Conservation (phyloP, 2,888 invertebrate species). For the Ommatoiulus sabulosus region DNA sequence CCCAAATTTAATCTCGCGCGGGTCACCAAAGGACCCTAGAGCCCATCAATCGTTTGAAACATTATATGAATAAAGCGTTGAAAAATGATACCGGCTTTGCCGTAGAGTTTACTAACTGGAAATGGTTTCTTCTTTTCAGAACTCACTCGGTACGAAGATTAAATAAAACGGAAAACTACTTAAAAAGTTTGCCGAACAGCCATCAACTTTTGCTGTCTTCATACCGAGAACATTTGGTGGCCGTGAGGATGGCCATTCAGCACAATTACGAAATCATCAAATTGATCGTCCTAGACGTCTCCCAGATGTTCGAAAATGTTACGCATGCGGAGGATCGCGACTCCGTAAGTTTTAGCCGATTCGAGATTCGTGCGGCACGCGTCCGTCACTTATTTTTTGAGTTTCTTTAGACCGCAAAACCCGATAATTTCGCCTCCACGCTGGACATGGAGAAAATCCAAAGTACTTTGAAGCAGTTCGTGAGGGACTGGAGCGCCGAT, state of each 20-base stretch:
- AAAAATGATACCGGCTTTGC: background rate
- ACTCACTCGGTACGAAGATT: constrained; percentile 81
- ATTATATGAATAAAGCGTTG: background rate
- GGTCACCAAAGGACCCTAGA: no score
- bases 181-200: constrained; percentile 77
- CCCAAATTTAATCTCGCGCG: background rate
- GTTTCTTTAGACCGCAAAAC: background rate
- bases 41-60: background rate
- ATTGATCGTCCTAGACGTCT: constrained; percentile 81
- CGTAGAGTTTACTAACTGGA: background rate
- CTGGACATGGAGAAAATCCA: constrained; percentile 85
- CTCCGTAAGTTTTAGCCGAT: constrained; percentile 56
- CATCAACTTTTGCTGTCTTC: constrained; percentile 82
- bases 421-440: constrained; percentile 52
- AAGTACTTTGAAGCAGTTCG: constrained; percentile 93
- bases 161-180: constrained; percentile 80
- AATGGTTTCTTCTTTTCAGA: constrained; percentile 71
- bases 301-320: constrained; percentile 85
- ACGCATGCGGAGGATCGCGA: constrained; percentile 62
- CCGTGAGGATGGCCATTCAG: constrained; percentile 80
- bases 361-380: background rate
- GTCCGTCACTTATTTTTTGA: no score
- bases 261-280: constrained; percentile 77
- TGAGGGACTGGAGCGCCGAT: constrained; percentile 94
- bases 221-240: constrained; percentile 80